Percentiles rank a stretch among this genome's conserved stretches.
Evolutionary conservation across 2,888 invertebrate species (phyloP).

Genomic region (Polymixis lichenea): DNA sequence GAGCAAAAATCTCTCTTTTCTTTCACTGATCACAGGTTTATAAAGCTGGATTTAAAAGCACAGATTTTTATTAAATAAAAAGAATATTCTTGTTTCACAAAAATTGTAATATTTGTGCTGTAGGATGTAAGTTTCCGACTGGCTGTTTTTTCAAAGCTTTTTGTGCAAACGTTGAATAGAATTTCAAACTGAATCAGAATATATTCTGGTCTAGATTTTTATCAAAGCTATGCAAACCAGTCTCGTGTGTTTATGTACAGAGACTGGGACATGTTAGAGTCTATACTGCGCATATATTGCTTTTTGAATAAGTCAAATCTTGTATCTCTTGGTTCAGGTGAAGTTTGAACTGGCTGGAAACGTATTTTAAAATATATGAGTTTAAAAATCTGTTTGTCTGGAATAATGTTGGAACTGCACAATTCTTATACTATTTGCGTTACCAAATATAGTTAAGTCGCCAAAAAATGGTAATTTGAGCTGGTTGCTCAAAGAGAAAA

Average conservation of each 20-base stretch:
- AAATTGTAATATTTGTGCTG: conserved; percentile 23
- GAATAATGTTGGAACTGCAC: no score
- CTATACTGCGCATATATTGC: conserved; percentile 18
- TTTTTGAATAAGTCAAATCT: conserved; percentile 37
- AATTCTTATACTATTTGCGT: background rate
- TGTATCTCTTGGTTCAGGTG: conserved; percentile 8
- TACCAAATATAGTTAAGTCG: background rate
- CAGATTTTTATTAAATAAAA: conserved; percentile 13
- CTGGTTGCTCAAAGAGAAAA: background rate
- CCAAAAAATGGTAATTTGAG: conserved; percentile 13
- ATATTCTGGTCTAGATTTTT: conserved; percentile 56
- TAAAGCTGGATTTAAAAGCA: background rate
- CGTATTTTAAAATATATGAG: conserved; percentile 9
- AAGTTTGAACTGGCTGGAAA: background rate
- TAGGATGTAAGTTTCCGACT: conserved; percentile 19
- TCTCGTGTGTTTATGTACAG: conserved; percentile 21
- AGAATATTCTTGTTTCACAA: conserved; percentile 15
- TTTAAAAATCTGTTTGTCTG: background rate
- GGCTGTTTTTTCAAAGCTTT: conserved; percentile 45
- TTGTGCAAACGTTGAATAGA: conserved; percentile 41
- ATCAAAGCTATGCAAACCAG: conserved; percentile 46
- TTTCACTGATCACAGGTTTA: background rate
- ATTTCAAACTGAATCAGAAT: conserved; percentile 55
- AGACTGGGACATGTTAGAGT: conserved; percentile 9
- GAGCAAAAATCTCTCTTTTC: background rate